Evolutionary conservation across 37 sponge, comb jelly and placozoan species (phyloP).

Genomic region (Corticium candelabrum): DNA sequence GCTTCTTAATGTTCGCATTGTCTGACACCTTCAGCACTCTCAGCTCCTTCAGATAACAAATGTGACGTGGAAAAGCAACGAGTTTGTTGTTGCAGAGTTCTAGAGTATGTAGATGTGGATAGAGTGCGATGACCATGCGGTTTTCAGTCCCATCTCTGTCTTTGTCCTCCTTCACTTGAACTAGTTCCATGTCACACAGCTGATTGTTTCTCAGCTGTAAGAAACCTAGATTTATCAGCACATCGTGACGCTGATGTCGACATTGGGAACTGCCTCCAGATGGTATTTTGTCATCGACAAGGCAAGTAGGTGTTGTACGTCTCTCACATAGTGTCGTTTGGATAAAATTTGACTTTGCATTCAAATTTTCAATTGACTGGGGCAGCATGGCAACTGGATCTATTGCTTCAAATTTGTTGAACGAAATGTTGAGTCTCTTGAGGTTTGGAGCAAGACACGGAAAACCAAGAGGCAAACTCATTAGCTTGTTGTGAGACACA

Average conservation of each 20-base stretch:
- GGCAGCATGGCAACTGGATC: not conserved
- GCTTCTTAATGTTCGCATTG: not conserved
- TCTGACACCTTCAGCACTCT: not conserved
- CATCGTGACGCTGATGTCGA: not conserved
- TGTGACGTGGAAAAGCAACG: not conserved
- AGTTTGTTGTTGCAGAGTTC: slow-evolving; percentile 47
- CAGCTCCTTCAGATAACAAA: not conserved
- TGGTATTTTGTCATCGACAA: no score
- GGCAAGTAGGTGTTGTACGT: no score
- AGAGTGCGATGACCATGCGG: slow-evolving; percentile 19
- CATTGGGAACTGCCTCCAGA: not conserved
- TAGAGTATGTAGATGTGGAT: slow-evolving; percentile 44
- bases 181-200: not conserved
- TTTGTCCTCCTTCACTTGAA: not conserved
- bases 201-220: not conserved
- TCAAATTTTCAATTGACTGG: not conserved
- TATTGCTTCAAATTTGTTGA: slow-evolving; percentile 8
- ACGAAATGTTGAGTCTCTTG: slow-evolving; percentile 25
- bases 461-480: slow-evolving; percentile 43
- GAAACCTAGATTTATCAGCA: not conserved
- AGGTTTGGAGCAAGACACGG: slow-evolving; percentile 64
- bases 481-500: slow-evolving; percentile 48
- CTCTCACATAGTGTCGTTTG: not conserved
- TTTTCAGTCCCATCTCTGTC: not conserved
- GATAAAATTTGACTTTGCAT: not conserved